These are phyloP conservation scores for Solenopsis invicta DNA, from an alignment of 1,140 invertebrate genomes.

Conservation along the genomic window DNA sequence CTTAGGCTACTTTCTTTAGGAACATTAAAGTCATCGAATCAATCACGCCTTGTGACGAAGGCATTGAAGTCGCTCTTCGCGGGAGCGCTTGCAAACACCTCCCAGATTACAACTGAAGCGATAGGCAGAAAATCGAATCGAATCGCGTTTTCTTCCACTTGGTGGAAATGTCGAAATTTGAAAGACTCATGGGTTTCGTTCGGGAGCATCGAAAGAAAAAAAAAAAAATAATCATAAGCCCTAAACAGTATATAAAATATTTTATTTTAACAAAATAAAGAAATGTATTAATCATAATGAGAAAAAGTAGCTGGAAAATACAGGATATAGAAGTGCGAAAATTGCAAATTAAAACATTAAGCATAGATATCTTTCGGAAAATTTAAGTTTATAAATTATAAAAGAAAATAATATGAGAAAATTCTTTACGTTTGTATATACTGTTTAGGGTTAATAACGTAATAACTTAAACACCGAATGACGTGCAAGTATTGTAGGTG, in stretches of 20 bases:
- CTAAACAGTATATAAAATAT: constrained; percentile 45
- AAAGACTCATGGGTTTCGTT: constrained; percentile 73
- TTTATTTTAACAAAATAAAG: background rate
- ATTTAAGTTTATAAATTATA: background rate
- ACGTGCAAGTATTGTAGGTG: constrained; percentile 40
- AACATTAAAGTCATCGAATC: constrained; percentile 79
- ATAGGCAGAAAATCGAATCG: constrained; percentile 52
- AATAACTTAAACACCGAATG: constrained; percentile 53
- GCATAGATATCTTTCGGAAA: background rate
- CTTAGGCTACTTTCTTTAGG: constrained; percentile 79
- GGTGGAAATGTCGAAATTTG: constrained; percentile 66
- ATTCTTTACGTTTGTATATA: background rate
- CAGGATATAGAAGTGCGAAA: background rate
- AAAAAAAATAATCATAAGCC: background rate
- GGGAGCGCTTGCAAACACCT: constrained; percentile 10
- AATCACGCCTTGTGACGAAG: constrained; percentile 57
- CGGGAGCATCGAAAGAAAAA: constrained; percentile 30
- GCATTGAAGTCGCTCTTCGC: constrained; percentile 31
- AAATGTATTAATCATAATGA: background rate
- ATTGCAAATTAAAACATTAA: background rate
- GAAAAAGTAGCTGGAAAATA: background rate
- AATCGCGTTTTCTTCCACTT: constrained; percentile 41
- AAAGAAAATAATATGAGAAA: background rate
- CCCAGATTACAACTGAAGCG: constrained; percentile 23
- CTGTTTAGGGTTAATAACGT: constrained; percentile 45